phyloP scores from a whole-genome alignment of 2,888 invertebrate genomes.

The Drosophila demipolita region DNA sequence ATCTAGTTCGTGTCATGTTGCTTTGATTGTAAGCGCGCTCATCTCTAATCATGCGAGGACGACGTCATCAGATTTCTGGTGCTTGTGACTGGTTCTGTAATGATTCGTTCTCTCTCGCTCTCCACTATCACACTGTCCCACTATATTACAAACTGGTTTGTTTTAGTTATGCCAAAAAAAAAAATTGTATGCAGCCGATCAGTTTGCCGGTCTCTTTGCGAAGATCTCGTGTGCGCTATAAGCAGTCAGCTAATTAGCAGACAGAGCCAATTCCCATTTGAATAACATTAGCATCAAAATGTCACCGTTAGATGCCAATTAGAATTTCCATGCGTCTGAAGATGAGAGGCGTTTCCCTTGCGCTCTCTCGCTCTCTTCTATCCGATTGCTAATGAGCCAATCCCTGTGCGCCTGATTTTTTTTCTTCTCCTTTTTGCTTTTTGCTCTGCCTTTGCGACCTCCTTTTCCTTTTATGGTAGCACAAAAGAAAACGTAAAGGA shows the following conservation, averaged over 20 bases:
- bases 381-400: conserved; percentile 29
- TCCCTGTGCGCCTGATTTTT: conserved; percentile 38
- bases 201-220: conserved; percentile 68
- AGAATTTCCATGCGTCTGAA: conserved; percentile 15
- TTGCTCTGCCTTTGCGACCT: conserved; percentile 56
- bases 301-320: conserved; percentile 43
- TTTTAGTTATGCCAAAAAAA: conserved; percentile 27
- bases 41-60: conserved; percentile 33
- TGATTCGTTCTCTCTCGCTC: conserved; percentile 18
- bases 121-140: not conserved
- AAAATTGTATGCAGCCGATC: conserved; percentile 48
- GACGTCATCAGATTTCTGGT: conserved; percentile 49
- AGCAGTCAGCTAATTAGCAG: conserved; percentile 5
- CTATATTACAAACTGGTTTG: conserved; percentile 46
- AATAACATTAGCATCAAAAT: conserved; percentile 24
- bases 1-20: not conserved
- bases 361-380: not conserved
- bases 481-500: not conserved
- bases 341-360: conserved; percentile 36
- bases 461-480: conserved; percentile 60
- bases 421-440: conserved; percentile 10
- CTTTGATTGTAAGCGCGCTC: not conserved
- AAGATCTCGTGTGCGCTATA: conserved; percentile 50
- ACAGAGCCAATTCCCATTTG: conserved; percentile 38
- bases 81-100: conserved; percentile 30